Evolutionary conservation across 2,888 invertebrate species (phyloP).

Genomic region (Slavum lentiscoides): DNA sequence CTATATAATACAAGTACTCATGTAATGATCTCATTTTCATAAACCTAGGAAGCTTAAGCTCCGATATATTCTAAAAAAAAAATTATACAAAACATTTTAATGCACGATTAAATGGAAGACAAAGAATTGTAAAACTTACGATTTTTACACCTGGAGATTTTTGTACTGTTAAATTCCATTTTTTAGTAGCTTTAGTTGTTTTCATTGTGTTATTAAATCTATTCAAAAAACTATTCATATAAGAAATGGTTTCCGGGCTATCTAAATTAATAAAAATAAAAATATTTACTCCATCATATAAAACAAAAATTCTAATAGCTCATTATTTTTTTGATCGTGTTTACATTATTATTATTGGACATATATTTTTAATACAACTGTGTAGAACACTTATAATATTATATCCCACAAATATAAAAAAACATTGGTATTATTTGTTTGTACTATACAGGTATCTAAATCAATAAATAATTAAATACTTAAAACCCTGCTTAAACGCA

Average conservation of each 20-base stretch:
- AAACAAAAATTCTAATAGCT: too few species aligned
- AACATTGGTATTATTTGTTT: neutral
- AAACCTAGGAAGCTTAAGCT: constrained; percentile 66
- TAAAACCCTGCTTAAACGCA: neutral
- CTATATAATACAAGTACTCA: constrained; percentile 71
- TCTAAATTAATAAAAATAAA: constrained; percentile 12
- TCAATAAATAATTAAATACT: neutral
- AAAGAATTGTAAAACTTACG: constrained; percentile 17
- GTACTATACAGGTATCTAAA: neutral
- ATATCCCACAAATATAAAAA: too few species aligned
- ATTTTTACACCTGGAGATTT: constrained; percentile 43
- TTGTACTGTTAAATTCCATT: constrained; percentile 37
- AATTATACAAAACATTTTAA: constrained; percentile 58
- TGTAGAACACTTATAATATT: too few species aligned
- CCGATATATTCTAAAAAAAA: constrained; percentile 61
- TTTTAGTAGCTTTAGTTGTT: constrained; percentile 31
- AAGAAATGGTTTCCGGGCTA: constrained; percentile 4
- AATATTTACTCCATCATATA: neutral
- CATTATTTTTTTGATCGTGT: too few species aligned
- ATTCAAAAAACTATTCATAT: constrained; percentile 47
- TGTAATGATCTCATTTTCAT: constrained; percentile 70
- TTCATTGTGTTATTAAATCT: constrained; percentile 45
- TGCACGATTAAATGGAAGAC: neutral
- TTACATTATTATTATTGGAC: too few species aligned
- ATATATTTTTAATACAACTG: too few species aligned